Percentiles rank a stretch among this genome's conserved stretches.
Conservation (phyloP, 2,888 invertebrate species). For the Drepanosiphum platanoidis region DNA sequence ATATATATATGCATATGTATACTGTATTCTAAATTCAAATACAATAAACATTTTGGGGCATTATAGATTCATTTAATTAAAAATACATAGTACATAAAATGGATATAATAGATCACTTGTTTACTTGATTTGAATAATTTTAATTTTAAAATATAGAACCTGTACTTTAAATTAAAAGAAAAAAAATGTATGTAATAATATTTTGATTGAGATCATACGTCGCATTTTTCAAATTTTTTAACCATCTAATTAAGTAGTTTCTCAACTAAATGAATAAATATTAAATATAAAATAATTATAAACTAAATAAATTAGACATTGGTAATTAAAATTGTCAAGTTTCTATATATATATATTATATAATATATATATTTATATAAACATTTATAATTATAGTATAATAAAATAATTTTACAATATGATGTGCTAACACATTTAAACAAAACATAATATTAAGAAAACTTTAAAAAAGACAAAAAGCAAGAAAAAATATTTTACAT, state of each 20-base stretch:
- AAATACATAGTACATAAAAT: not conserved
- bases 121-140: not conserved
- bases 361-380: constrained; percentile 2
- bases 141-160: not conserved
- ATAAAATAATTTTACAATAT: constrained; percentile 4
- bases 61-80: not conserved
- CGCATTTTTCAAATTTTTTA: constrained; percentile 15
- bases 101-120: not conserved
- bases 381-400: constrained; percentile 15
- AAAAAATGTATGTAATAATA: constrained; percentile 10
- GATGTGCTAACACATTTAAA: not conserved
- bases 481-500: constrained; percentile 20
- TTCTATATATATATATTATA: constrained; percentile 11
- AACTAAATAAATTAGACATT: constrained; percentile 51
- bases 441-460: constrained; percentile 28
- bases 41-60: not conserved
- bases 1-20: not conserved
- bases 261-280: constrained; percentile 14
- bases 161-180: constrained; percentile 15
- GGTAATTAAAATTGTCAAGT: constrained; percentile 60
- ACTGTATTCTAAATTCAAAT: constrained; percentile 15
- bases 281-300: constrained; percentile 41
- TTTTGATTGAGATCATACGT: constrained; percentile 57
- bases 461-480: constrained; percentile 14
- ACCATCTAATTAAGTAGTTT: constrained; percentile 54